These are phyloP conservation scores for Caenorhabditis wallacei DNA, from an alignment of 2,888 invertebrate species.

Conservation along the genomic window DNA sequence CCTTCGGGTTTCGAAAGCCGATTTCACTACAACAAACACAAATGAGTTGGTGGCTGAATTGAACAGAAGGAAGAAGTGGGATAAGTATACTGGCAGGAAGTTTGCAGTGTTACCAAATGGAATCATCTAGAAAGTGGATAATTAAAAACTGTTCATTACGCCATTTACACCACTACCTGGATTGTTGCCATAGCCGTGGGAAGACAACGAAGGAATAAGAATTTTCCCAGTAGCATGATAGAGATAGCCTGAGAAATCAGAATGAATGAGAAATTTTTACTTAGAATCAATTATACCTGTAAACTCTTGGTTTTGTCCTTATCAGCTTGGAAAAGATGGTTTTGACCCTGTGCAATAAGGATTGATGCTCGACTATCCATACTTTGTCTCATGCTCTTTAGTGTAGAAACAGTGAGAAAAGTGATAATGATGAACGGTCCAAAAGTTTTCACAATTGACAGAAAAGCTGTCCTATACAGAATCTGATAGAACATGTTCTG, in stretches of 20 bases:
- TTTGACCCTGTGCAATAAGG: slow-evolving; percentile 75
- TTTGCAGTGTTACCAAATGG: slow-evolving; percentile 23
- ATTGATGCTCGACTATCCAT: slow-evolving; percentile 77
- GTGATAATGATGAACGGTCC: slow-evolving; percentile 76
- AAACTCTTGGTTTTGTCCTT: slow-evolving; percentile 76
- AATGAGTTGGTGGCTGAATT: slow-evolving; percentile 78
- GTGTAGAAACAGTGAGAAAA: slow-evolving; percentile 70
- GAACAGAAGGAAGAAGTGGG: slow-evolving; percentile 72
- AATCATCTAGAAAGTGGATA: slow-evolving; percentile 33
- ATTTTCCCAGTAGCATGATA: slow-evolving; percentile 75
- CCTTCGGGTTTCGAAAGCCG: slow-evolving; percentile 76
- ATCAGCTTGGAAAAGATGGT: slow-evolving; percentile 75
- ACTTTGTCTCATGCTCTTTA: slow-evolving; percentile 72
- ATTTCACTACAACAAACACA: slow-evolving; percentile 77
- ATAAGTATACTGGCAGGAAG: slow-evolving; percentile 49
- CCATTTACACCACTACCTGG: slow-evolving; percentile 38
- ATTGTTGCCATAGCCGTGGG: slow-evolving; percentile 70
- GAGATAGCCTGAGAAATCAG: slow-evolving; percentile 74
- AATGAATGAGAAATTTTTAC: no score
- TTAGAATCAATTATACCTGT: no score
- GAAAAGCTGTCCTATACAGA: slow-evolving; percentile 69
- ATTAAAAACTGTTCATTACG: background rate
- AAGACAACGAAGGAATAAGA: slow-evolving; percentile 75
- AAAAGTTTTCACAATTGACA: slow-evolving; percentile 75
- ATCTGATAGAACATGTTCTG: slow-evolving; percentile 66